Base-by-base conservation (phyloP, 2,888 invertebrate species). In the Andrena hattorfiana region DNA sequence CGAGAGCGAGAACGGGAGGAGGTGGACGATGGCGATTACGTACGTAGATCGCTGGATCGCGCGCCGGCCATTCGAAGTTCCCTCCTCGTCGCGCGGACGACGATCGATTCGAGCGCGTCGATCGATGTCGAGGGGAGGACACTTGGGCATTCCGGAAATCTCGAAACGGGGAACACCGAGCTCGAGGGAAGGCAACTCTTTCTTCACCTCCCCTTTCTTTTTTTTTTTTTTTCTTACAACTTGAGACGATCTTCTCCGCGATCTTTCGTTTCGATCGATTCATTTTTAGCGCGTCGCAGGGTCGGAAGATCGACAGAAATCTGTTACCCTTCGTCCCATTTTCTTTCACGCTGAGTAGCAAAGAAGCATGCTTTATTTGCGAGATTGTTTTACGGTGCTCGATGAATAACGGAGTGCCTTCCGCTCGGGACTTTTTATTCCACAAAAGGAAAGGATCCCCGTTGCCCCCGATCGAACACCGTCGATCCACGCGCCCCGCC, bases 21-120 rank as follows among this genome's bases (percentile, higher is more conserved):
- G 48, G 13, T 23, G 28, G 10, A 26, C 30, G 30, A 59, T 13
- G 26, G 72, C 77, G 84, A 84, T 86, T 86, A 16, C 42, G 42
- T 1, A 42, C 77, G 85, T 73, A 81, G 79, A 88, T 87, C 82
- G 87, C 85, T 64, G 60, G 77, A 71, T 73, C 78, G 69, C 83
- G 70, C 81, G 81, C 75, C 77, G 70, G 48, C 20, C n/a, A 62
- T 49, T 62, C 10, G 42, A 71, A 54, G 72, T 54, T 76, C 76
- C 78, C 76, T 74, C 73, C 79, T 49, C 72, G 20, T 49, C 63
- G 60, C 77, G 63, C 26, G 59, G 51, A 20, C n/a, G 66, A 71
- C 73, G 64, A 81, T 83, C 79, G 72, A 56, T 16, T 5, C n/a
- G 30, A 1, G 48, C 56, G 28, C n/a, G 54, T 35, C 62, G 67